Base-by-base conservation (phyloP, 1,140 invertebrate species). In the Trypoxylus dichotomus region DNA sequence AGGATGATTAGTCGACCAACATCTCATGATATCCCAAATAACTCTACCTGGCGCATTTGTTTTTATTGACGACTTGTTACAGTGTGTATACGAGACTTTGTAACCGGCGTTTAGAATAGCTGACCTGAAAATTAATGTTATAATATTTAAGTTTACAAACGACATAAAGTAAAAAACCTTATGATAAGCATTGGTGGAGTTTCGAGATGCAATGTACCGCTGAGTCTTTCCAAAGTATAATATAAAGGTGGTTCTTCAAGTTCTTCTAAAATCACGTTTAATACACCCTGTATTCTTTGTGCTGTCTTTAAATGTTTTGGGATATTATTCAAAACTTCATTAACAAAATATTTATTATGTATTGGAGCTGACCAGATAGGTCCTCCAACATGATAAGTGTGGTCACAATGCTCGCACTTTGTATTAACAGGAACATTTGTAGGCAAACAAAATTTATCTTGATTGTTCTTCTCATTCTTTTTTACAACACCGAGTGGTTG, bases 71-170 rank as follows among this genome's bases (percentile, higher is more conserved):
- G 92, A 91, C 82, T 93, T 94, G 73, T 90, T 90, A 74, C 95
- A 93, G 88, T 99, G 98, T 0, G 97, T 98, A 79, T 92, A 92
- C 0, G 97, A 99, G 3, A 99, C 97, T 81, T 90, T 88, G 87
- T 96, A 98, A 0, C 97, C 97, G 11, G 94, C 95, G 89, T 99
- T 96, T 24, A 99, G 84, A 71, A 99, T 86, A 0, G 97, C 98
- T 2, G 98, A 99, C 81, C 97, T 95, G 82, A 87, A 79, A 83
- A 76, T 6, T 2, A 15, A 54, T 5, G 32, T 37, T 37, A 37
- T 54, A 54, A 21, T 54, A 54, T 19, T 74, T 41, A 41, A 7
- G 11, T 41, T 15, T 8, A 5, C 13, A 41, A 73, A 10, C 15
- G 5, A 25, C 10, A 13, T 3, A 10, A 41, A 74, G 41, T 74